phyloP scores from a whole-genome alignment of 2,888 invertebrate genomes.

The Parnassius apollo region DNA sequence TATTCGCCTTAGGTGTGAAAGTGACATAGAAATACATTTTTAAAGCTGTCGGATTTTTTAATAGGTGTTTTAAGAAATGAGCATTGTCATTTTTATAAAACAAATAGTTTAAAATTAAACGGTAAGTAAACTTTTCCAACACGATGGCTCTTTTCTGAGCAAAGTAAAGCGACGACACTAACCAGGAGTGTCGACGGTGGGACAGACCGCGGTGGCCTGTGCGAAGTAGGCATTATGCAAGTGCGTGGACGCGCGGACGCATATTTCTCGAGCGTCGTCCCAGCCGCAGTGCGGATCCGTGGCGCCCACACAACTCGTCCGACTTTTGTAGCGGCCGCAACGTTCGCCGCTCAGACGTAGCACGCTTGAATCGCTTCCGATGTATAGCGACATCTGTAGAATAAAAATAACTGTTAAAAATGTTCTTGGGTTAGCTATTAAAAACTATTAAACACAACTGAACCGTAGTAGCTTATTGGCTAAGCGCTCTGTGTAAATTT shows the following conservation, averaged over 20 bases:
- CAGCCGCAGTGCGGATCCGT: constrained; percentile 98
- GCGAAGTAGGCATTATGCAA: constrained; percentile 89
- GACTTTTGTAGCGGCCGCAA: constrained; percentile 87
- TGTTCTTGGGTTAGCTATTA: too few relatives aligned
- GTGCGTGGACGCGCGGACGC: constrained; percentile 81
- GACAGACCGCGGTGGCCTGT: constrained; percentile 82
- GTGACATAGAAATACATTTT: too few relatives aligned
- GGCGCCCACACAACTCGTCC: constrained; percentile 88
- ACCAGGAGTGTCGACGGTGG: constrained; percentile 35
- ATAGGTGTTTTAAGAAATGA: too few relatives aligned
- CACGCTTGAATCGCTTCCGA: constrained; percentile 85
- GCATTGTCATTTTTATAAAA: too few relatives aligned
- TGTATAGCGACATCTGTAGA: constrained; percentile 85
- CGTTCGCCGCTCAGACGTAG: constrained; percentile 89
- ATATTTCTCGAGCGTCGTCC: constrained; percentile 88
- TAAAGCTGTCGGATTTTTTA: too few relatives aligned
- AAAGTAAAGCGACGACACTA: background rate
- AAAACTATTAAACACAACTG: too few relatives aligned
- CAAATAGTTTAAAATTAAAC: too few relatives aligned
- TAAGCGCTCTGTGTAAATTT: too few relatives aligned
- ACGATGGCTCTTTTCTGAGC: too few relatives aligned
- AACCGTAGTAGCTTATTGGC: too few relatives aligned
- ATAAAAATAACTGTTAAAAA: background rate
- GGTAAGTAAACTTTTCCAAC: too few relatives aligned
- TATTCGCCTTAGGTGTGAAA: too few relatives aligned